Conservation (phyloP, 1,140 invertebrate genomes). For the Drusus annulatus region DNA sequence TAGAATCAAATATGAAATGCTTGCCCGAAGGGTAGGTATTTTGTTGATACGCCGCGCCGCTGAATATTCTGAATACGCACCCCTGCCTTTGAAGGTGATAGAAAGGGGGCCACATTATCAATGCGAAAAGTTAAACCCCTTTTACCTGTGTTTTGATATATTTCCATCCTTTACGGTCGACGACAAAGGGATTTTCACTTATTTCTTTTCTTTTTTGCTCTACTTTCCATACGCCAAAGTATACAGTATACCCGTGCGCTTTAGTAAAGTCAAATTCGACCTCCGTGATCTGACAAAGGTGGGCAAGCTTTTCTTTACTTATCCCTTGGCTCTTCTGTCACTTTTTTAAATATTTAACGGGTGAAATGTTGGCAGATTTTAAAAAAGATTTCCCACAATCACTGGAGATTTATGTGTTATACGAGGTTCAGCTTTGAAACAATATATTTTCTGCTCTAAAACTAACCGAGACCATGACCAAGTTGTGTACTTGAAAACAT, state of each 20-base stretch:
- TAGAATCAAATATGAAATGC: too few species aligned
- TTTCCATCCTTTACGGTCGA: slow-evolving; percentile 18
- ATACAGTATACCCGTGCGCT: neutral
- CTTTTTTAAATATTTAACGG: slow-evolving; percentile 6
- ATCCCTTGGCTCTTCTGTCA: neutral
- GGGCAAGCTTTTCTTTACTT: too few species aligned
- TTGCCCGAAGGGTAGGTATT: too few species aligned
- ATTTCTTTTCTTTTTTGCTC: slow-evolving; percentile 5
- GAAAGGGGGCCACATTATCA: slow-evolving; percentile 11
- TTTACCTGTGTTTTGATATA: slow-evolving; percentile 33
- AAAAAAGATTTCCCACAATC: too few species aligned
- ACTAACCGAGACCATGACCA: too few species aligned
- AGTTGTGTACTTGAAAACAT: too few species aligned
- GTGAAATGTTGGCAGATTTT: neutral
- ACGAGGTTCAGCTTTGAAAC: too few species aligned
- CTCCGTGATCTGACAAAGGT: neutral
- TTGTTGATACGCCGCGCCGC: too few species aligned
- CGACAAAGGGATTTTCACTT: slow-evolving; percentile 25
- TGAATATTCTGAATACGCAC: neutral
- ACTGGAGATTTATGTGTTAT: too few species aligned
- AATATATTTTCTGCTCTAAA: too few species aligned
- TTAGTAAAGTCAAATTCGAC: neutral
- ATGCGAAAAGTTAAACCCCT: slow-evolving; percentile 21
- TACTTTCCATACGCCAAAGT: neutral
- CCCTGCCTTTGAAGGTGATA: neutral